Percentiles rank a stretch among this genome's conserved stretches.
Conservation (phyloP, 2,888 invertebrate species). For the Strigamia transsilvanica region DNA sequence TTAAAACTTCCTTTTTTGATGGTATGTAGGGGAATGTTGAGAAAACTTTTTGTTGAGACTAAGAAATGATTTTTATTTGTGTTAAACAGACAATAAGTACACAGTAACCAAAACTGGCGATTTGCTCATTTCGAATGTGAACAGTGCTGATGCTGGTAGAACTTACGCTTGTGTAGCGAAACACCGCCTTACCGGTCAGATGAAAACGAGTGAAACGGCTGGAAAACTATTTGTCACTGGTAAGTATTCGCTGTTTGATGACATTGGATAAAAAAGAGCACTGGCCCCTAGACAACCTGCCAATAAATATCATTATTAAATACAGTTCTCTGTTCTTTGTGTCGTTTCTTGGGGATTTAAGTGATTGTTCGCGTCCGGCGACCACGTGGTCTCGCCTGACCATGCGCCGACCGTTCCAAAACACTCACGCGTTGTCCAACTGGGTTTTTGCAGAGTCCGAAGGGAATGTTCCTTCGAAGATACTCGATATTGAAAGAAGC, state of each 20-base stretch:
- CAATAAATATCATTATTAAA: too few relatives aligned
- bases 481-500: background rate
- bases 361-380: too few relatives aligned
- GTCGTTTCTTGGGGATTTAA: too few relatives aligned
- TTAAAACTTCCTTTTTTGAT: conserved; percentile 1
- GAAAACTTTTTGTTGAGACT: too few relatives aligned
- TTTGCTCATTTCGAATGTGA: background rate
- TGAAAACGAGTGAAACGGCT: background rate
- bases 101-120: background rate
- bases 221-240: conserved; percentile 13
- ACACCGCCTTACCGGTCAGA: background rate
- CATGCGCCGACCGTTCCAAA: too few relatives aligned
- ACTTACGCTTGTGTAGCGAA: background rate
- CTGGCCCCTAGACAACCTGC: too few relatives aligned
- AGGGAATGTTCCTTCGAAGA: background rate
- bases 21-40: background rate
- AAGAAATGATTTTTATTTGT: too few relatives aligned
- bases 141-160: background rate
- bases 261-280: too few relatives aligned
- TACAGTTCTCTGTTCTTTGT: too few relatives aligned
- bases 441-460: background rate
- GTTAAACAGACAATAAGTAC: background rate
- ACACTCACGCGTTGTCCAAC: too few relatives aligned
- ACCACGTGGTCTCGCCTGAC: too few relatives aligned
- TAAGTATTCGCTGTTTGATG: background rate